Percentiles rank a stretch among this genome's conserved stretches.
These are phyloP conservation scores for Epistrophe eligans DNA, from an alignment of 2,888 invertebrate genomes.

Conservation along the genomic window DNA sequence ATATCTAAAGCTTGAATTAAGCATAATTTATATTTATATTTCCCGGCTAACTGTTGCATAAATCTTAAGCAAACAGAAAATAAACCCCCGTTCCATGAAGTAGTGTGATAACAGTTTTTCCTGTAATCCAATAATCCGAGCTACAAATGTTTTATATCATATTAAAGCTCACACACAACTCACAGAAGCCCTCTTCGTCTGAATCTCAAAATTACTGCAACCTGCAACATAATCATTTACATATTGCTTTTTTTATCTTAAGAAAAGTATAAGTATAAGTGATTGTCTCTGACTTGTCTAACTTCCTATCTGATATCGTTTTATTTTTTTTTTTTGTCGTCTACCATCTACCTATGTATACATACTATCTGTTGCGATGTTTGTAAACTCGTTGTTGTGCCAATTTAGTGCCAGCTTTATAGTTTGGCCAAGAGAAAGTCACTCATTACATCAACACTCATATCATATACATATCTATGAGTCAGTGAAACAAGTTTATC, in stretches of 20 bases:
- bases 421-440: slow-evolving; percentile 68
- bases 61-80: neutral
- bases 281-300: slow-evolving; percentile 32
- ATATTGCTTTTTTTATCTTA: slow-evolving; percentile 8
- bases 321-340: neutral
- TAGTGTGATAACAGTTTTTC: slow-evolving; percentile 19
- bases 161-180: neutral
- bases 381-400: slow-evolving; percentile 44
- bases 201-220: neutral
- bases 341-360: neutral
- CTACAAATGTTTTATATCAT: slow-evolving; percentile 12
- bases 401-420: slow-evolving; percentile 47
- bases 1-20: neutral
- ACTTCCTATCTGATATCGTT: slow-evolving; percentile 21
- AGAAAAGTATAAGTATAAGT: slow-evolving; percentile 8
- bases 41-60: slow-evolving; percentile 2
- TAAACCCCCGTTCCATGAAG: neutral
- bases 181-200: neutral
- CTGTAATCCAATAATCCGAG: slow-evolving; percentile 23
- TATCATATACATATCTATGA: slow-evolving; percentile 19
- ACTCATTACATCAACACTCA: slow-evolving; percentile 69
- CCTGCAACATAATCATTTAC: slow-evolving; percentile 29
- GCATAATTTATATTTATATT: neutral
- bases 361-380: neutral
- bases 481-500: slow-evolving; percentile 68